Evolutionary conservation across 2,888 invertebrate species (phyloP).

Genomic region (Xanthia togata): DNA sequence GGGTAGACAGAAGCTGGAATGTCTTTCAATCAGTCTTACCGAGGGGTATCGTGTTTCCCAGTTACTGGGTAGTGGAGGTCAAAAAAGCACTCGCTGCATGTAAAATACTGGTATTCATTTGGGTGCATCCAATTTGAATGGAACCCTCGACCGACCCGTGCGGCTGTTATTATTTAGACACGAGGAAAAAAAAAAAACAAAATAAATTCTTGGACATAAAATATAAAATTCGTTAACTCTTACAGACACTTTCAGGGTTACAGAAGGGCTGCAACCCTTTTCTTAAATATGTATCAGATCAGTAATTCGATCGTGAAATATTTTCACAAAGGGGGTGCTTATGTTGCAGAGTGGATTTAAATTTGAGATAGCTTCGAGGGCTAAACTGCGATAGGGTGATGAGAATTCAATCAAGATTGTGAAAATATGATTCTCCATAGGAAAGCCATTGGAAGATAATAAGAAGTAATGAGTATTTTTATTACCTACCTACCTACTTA

Average conservation of each 20-base stretch:
- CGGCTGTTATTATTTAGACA: too few species aligned
- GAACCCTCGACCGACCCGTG: too few species aligned
- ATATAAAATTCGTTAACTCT: conserved; percentile 24
- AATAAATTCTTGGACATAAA: conserved; percentile 10
- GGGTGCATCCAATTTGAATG: too few species aligned
- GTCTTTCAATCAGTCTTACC: too few species aligned
- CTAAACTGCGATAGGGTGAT: not conserved
- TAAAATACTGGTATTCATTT: too few species aligned
- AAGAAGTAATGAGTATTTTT: not conserved
- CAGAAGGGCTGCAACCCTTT: conserved; percentile 16
- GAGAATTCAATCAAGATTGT: not conserved
- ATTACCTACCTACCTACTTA: not conserved
- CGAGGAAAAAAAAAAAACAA: not conserved
- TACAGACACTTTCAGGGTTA: conserved; percentile 4
- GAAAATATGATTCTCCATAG: not conserved
- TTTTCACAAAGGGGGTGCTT: conserved; percentile 25
- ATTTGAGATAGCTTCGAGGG: not conserved
- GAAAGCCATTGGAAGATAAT: not conserved
- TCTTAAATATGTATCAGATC: conserved; percentile 39
- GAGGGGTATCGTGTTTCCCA: too few species aligned
- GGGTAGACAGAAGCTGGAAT: too few species aligned
- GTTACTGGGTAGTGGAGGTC: too few species aligned
- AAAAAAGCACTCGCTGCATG: too few species aligned
- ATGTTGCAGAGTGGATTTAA: conserved; percentile 12
- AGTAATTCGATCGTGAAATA: conserved; percentile 41